Evolutionary conservation across 2,113 vertebrate species (phyloP).

Genomic region (Galbula dea): DNA sequence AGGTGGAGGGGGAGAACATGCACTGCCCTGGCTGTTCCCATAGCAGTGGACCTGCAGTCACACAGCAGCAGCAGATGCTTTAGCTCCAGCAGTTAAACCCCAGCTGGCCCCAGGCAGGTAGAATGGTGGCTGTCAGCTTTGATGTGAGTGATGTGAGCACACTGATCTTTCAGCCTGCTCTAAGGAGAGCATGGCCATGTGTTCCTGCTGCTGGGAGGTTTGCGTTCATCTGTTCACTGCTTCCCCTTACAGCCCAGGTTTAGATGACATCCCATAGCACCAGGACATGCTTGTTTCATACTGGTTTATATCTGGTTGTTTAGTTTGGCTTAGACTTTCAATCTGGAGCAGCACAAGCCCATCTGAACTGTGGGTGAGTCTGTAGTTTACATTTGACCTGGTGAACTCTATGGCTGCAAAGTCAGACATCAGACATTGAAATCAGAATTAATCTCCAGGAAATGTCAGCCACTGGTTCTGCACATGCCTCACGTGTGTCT

Average conservation of each 20-base stretch:
- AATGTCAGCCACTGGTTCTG: neutral
- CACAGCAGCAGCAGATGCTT: fast-evolving
- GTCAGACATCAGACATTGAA: neutral
- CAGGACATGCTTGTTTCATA: neutral
- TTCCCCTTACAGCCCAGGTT: neutral
- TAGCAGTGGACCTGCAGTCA: neutral
- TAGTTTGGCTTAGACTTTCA: neutral
- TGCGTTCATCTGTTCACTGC: neutral
- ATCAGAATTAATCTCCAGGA: neutral
- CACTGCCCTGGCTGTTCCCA: neutral
- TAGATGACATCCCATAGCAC: neutral
- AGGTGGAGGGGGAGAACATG: neutral
- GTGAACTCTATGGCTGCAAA: neutral
- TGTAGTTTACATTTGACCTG: fast-evolving
- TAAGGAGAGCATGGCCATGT: fast-evolving
- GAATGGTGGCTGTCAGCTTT: neutral
- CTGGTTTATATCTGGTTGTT: neutral
- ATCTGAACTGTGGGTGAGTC: fast-evolving
- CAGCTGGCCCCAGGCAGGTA: neutral
- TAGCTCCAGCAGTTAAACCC: neutral
- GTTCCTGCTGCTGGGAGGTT: neutral
- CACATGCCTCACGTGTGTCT: neutral
- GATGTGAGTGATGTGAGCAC: neutral
- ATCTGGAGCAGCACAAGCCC: neutral
- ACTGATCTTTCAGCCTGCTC: neutral